phyloP scores from a whole-genome alignment of 2,797 vertebrate genomes.

The Rhyacichthys aspro region DNA sequence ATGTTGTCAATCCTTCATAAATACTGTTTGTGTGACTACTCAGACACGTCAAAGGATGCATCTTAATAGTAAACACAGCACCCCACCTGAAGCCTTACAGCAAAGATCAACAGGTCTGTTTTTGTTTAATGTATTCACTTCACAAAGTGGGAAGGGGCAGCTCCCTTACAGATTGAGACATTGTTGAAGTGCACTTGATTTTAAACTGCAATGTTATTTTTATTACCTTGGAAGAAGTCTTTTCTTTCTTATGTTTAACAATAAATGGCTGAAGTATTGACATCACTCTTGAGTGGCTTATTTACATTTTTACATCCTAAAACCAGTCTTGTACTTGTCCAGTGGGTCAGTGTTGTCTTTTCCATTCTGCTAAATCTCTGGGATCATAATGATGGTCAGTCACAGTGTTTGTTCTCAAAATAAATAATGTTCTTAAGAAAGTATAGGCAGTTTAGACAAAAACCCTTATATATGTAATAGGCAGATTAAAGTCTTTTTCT shows the following conservation, averaged over 20 bases:
- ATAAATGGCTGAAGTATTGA: slow-evolving; percentile 80
- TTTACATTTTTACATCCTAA: neutral
- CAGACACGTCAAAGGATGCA: slow-evolving; percentile 36
- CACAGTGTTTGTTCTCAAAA: too few species aligned
- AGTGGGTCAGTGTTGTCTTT: too few species aligned
- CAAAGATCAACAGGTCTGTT: slow-evolving; percentile 62
- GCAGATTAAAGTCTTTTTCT: too few species aligned
- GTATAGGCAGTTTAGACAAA: too few species aligned
- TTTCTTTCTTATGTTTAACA: slow-evolving; percentile 80
- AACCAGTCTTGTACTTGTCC: too few species aligned
- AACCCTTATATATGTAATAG: too few species aligned
- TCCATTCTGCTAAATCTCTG: too few species aligned
- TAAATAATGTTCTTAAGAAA: too few species aligned
- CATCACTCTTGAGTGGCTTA: slow-evolving; percentile 21
- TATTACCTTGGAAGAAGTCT: slow-evolving; percentile 74
- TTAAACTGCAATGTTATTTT: slow-evolving; percentile 78
- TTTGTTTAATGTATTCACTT: slow-evolving; percentile 75
- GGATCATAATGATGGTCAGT: too few species aligned
- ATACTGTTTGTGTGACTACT: slow-evolving; percentile 16
- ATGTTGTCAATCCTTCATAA: slow-evolving; percentile 13
- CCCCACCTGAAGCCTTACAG: slow-evolving; percentile 84
- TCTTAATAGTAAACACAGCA: slow-evolving; percentile 57
- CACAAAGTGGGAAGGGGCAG: slow-evolving; percentile 60
- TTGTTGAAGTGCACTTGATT: slow-evolving; percentile 84
- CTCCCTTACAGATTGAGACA: slow-evolving; percentile 64